phyloP scores from a whole-genome alignment of 2,113 vertebrate species.

The Rhabdornis inornatus region DNA sequence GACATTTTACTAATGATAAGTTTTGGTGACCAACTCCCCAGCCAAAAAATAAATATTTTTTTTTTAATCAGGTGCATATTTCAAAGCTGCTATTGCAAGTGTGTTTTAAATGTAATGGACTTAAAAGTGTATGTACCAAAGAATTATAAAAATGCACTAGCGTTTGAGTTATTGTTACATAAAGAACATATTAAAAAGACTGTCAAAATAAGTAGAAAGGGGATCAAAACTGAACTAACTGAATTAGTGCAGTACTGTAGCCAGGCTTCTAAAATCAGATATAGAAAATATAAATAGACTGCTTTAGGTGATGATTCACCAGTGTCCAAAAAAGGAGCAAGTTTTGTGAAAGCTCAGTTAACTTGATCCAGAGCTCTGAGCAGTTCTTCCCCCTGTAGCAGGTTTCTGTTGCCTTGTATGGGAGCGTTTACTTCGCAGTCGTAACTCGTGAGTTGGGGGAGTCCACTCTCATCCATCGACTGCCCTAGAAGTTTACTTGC shows the following conservation, averaged over 20 bases:
- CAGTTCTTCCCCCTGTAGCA: slow-evolving; percentile 95
- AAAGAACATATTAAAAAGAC: slow-evolving; percentile 71
- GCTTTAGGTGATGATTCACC: slow-evolving; percentile 83
- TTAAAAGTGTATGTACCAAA: slow-evolving; percentile 71
- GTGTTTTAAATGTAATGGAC: slow-evolving; percentile 72
- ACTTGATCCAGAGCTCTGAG: slow-evolving; percentile 93
- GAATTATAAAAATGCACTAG: slow-evolving; percentile 69
- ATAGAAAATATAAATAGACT: slow-evolving; percentile 91
- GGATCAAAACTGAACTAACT: slow-evolving; percentile 77
- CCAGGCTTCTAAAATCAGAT: slow-evolving; percentile 86
- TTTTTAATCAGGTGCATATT: slow-evolving; percentile 74
- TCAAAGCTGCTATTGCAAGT: slow-evolving; percentile 71
- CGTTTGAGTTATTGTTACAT: slow-evolving; percentile 62
- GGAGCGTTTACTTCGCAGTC: slow-evolving; percentile 97
- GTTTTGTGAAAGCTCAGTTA: slow-evolving; percentile 83
- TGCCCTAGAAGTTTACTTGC: slow-evolving; percentile 88
- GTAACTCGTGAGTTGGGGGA: slow-evolving; percentile 91
- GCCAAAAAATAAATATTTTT: slow-evolving; percentile 74
- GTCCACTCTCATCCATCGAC: slow-evolving; percentile 81
- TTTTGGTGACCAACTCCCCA: slow-evolving; percentile 73
- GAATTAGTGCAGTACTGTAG: slow-evolving; percentile 83
- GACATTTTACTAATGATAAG: slow-evolving; percentile 67
- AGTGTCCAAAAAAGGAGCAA: slow-evolving; percentile 85
- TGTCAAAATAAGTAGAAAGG: slow-evolving; percentile 74
- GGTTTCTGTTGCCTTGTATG: slow-evolving; percentile 87